A percentile compares a stretch with the other conserved stretches of the same genome.
phyloP scores from a whole-genome alignment of 2,888 invertebrate species.

The Platynereis dumerilii region DNA sequence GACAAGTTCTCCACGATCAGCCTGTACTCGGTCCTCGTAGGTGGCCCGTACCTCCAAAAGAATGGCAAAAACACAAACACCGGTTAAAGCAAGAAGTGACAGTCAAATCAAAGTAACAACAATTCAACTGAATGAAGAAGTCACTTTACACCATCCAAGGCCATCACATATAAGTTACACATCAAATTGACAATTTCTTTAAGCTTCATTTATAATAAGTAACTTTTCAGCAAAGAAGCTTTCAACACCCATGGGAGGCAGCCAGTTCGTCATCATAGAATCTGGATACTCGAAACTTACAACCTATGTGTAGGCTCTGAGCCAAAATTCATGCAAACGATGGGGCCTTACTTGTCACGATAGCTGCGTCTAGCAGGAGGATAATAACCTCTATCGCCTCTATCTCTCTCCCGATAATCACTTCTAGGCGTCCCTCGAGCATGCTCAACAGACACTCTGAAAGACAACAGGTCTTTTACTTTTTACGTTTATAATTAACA shows the following conservation, averaged over 20 bases:
- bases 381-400: constrained; percentile 34
- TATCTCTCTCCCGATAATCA: constrained; percentile 35
- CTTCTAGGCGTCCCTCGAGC: constrained; percentile 64
- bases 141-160: too few species aligned
- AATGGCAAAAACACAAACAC: constrained; percentile 7
- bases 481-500: background rate
- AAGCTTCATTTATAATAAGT: too few species aligned
- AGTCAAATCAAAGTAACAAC: background rate
- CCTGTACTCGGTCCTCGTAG: constrained; percentile 93
- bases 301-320: too few species aligned
- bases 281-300: too few species aligned
- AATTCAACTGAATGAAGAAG: background rate
- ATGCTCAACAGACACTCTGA: constrained; percentile 83
- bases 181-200: too few species aligned
- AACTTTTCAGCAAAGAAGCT: too few species aligned
- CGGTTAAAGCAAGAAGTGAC: background rate
- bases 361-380: constrained; percentile 35
- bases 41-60: constrained; percentile 87
- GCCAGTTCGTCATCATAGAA: too few species aligned
- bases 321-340: too few species aligned
- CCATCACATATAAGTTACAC: too few species aligned
- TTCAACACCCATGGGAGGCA: too few species aligned
- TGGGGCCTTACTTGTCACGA: constrained; percentile 34
- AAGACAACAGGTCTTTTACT: constrained; percentile 35
- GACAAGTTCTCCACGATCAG: constrained; percentile 97